Base-by-base conservation (phyloP, 2,888 invertebrate species). In the Ganaspis brasiliensis region DNA sequence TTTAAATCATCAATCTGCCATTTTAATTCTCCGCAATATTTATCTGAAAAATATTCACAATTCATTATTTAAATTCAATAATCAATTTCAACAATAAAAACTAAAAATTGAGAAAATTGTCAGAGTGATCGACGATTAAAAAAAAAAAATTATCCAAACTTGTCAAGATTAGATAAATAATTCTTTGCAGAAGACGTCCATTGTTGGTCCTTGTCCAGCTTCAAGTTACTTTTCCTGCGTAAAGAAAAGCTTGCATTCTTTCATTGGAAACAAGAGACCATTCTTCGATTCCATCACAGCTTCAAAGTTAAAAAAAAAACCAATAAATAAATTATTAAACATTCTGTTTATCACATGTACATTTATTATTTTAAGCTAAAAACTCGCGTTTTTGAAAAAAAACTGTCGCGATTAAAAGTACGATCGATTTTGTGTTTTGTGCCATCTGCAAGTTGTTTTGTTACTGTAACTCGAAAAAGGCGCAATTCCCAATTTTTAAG, bases 161-260 rank as follows among this genome's bases (percentile, higher is more conserved):
- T 6, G 31, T 31, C 31, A 6, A 75, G 73, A 67, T 16, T 55
- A 21, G 67, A 40, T 59, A 37, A 26, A 71, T 12, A 37, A 40
- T 45, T 45, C 67, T 67, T 67, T 67, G 45, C 67, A 63, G 67
- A n/a, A 45, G 21, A 10, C n/a, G 67, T 67, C 67, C 45, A 24
- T 26, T 67, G 85, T 81, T 84, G 86, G 87, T 80, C 82, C 84
- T 87, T 84, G 83, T 84, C 84, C 85, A 85, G 83, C 85, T 83
- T 81, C 84, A 80, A 84, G 84, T 86, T 85, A 87, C 82, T 86
- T 88, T 82, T 85, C 89, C 89, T 88, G 89, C 87, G 89, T 88
- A 89, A 88, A 89, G 84, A 88, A 88, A 88, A 85, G 84, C 87
- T 89, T 85, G 80, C 85, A 86, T 88, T 88, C 57, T 67, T 73